Percentiles rank a stretch among this genome's conserved stretches.
These are phyloP conservation scores for Bos javanicus DNA, from an alignment of 2,113 vertebrate genomes.

Conservation along the genomic window DNA sequence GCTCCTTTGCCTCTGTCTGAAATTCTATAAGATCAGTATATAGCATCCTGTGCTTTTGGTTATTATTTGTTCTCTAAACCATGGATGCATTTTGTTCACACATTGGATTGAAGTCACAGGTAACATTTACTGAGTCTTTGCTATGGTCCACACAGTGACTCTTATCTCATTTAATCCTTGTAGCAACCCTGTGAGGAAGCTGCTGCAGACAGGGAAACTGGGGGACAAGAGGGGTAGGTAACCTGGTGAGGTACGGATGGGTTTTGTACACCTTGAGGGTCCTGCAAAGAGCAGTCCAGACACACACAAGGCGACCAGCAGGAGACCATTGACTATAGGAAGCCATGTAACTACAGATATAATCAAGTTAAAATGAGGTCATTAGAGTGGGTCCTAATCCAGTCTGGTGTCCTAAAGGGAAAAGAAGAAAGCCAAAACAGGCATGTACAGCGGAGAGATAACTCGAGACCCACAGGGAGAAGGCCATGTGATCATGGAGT, in stretches of 20 bases:
- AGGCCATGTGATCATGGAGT: too few relatives aligned
- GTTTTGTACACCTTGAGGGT: neutral
- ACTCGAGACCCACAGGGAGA: neutral
- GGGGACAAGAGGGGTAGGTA: neutral
- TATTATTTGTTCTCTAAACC: neutral
- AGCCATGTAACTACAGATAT: neutral
- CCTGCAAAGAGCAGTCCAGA: neutral
- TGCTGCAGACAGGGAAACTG: neutral
- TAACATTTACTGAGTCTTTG: neutral
- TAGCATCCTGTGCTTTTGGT: neutral
- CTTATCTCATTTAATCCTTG: neutral
- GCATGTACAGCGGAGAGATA: fast-evolving
- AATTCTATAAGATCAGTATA: neutral
- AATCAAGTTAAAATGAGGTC: neutral
- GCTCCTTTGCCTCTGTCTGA: neutral
- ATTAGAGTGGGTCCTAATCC: neutral
- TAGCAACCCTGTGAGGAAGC: neutral
- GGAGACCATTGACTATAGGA: neutral
- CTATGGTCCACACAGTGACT: neutral
- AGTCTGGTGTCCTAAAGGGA: neutral
- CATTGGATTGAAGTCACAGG: neutral
- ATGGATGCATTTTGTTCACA: neutral
- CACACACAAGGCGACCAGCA: neutral
- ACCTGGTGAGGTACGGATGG: neutral
- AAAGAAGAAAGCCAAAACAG: neutral